These are phyloP conservation scores for Chlamydotis undulata DNA, from an alignment of 2,113 vertebrate species.

Conservation along the genomic window DNA sequence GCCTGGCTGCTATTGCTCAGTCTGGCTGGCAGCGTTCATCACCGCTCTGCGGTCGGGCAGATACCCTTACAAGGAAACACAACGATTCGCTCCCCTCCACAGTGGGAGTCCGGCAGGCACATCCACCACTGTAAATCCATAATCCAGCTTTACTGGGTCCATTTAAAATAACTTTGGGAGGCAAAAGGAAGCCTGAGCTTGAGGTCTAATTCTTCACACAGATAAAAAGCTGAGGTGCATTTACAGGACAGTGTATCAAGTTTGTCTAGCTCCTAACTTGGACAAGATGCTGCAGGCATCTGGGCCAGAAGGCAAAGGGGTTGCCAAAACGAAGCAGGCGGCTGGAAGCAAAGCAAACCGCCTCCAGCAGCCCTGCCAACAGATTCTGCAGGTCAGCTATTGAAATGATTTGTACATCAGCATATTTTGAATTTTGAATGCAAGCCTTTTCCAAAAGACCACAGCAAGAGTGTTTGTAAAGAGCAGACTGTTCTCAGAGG, in stretches of 20 bases:
- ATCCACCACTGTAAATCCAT: neutral
- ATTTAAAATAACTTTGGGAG: neutral
- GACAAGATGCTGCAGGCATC: constrained; percentile 8
- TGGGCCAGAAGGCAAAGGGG: neutral
- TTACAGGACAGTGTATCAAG: neutral
- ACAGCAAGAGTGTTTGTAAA: neutral
- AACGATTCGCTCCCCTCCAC: rapidly evolving
- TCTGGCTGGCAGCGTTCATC: neutral
- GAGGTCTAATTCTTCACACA: neutral
- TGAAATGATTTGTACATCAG: constrained; percentile 44
- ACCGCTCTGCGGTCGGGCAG: rapidly evolving
- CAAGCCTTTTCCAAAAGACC: neutral
- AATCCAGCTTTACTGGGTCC: neutral
- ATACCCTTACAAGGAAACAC: neutral
- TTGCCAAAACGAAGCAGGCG: constrained; percentile 17
- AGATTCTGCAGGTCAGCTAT: constrained; percentile 40
- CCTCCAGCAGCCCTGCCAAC: neutral
- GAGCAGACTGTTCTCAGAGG: neutral
- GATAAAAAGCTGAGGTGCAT: neutral
- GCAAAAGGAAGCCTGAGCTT: neutral
- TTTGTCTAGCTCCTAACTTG: constrained; percentile 22
- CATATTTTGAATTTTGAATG: neutral
- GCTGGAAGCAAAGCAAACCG: constrained; percentile 5
- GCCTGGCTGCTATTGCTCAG: neutral
- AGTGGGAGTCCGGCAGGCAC: rapidly evolving